Conservation (phyloP, 2,888 invertebrate species). For the Zaprionus lineosus region DNA sequence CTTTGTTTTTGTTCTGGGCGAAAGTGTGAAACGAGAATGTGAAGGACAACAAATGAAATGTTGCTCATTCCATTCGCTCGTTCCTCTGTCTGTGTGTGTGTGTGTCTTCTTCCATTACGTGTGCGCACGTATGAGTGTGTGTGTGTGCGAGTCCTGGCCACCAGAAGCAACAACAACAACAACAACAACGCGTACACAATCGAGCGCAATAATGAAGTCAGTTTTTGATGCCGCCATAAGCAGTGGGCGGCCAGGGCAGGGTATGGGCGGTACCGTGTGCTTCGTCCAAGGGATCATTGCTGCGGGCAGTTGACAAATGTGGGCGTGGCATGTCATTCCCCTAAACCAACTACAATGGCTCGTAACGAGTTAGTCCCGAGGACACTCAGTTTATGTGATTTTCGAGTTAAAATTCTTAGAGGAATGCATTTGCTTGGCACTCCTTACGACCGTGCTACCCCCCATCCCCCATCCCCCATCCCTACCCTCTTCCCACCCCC, state of each 20-base stretch:
- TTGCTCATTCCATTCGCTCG: constrained; percentile 37
- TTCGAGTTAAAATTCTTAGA: constrained; percentile 69
- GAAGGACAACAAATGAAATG: constrained; percentile 75
- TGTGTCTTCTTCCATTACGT: too few species aligned
- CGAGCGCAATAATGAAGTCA: constrained; percentile 78
- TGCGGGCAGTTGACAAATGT: background rate
- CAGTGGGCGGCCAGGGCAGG: background rate
- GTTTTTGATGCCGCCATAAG: constrained; percentile 54
- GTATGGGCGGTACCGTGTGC: too few species aligned
- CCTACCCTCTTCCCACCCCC: background rate
- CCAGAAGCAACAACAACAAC: constrained; percentile 16
- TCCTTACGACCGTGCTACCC: too few species aligned
- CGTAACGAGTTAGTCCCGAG: constrained; percentile 40
- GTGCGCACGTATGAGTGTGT: background rate
- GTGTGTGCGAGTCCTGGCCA: constrained; percentile 17
- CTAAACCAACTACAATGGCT: constrained; percentile 36
- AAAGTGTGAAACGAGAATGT: constrained; percentile 72
- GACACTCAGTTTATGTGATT: constrained; percentile 60
- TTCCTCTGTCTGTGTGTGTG: background rate
- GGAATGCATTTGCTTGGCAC: background rate
- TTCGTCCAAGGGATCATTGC: too few species aligned
- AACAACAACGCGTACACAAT: constrained; percentile 59
- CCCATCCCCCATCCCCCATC: background rate
- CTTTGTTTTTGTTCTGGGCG: constrained; percentile 45
- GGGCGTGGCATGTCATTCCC: constrained; percentile 26